phyloP scores from a whole-genome alignment of 2,113 vertebrate genomes.

The Gymnarchus niloticus region DNA sequence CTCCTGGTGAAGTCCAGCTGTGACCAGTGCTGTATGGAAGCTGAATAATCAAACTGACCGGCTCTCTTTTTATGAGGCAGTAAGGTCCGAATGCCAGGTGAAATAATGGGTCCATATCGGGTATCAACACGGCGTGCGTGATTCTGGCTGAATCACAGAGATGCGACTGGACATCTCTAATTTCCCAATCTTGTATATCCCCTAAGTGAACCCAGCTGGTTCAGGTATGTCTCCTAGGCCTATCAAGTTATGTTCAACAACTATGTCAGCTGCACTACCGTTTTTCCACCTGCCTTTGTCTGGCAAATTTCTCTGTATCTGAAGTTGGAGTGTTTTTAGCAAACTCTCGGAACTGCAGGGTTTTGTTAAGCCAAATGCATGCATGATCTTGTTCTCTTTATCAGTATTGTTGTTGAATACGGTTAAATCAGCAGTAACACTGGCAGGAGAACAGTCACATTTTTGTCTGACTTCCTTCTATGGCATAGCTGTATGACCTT shows the following conservation, averaged over 20 bases:
- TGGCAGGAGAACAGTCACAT: slow-evolving; percentile 11
- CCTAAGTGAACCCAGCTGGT: not conserved
- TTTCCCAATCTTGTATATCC: not conserved
- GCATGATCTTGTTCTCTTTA: not conserved
- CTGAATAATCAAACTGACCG: slow-evolving; percentile 47
- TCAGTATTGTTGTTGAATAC: not conserved
- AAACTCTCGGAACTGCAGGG: not conserved
- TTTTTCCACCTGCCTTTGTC: not conserved
- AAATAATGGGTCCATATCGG: not conserved
- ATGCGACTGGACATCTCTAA: not conserved
- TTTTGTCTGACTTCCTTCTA: not conserved
- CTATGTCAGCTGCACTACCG: too few species aligned
- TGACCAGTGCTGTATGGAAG: slow-evolving; percentile 28
- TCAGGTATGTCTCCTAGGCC: not conserved
- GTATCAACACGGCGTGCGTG: not conserved
- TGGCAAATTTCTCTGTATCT: not conserved
- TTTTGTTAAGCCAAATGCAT: not conserved
- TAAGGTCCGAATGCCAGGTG: not conserved
- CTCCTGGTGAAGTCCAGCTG: slow-evolving; percentile 45
- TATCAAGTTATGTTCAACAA: too few species aligned
- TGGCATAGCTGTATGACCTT: not conserved
- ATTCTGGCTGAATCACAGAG: not conserved
- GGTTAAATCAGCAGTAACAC: not conserved
- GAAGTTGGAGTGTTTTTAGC: too few species aligned
- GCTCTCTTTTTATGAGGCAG: slow-evolving; percentile 48